Evolutionary conservation across 2,888 invertebrate species (phyloP).

Genomic region (Cataglyphis rosenhaueri): DNA sequence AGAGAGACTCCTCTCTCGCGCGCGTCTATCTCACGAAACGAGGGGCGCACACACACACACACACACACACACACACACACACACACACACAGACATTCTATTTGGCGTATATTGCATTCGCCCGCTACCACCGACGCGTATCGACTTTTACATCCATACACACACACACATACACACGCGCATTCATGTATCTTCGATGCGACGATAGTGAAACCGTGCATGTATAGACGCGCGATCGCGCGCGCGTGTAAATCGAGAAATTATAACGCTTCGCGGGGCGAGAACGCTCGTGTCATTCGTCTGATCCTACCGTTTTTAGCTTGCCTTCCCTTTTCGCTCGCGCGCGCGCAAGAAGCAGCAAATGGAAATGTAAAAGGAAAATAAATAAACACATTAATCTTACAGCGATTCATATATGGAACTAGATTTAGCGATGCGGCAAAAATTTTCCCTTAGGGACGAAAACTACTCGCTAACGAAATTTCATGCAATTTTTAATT

Average conservation of each 20-base stretch:
- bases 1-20: slow-evolving; percentile 14
- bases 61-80: not conserved
- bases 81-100: not conserved
- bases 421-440: not conserved
- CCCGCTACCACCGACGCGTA: slow-evolving; percentile 35
- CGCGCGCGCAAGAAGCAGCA: not conserved
- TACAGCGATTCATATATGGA: not conserved
- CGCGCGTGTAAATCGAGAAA: slow-evolving; percentile 47
- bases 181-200: not conserved
- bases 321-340: not conserved
- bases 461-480: not conserved
- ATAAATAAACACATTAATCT: not conserved
- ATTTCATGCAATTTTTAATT: not conserved
- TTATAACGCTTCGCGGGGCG: slow-evolving; percentile 49
- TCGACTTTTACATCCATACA: slow-evolving; percentile 37
- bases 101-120: slow-evolving; percentile 41
- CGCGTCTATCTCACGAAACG: slow-evolving; percentile 13
- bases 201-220: slow-evolving; percentile 40
- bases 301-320: not conserved
- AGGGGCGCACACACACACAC: not conserved
- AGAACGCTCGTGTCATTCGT: slow-evolving; percentile 40
- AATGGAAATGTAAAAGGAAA: not conserved
- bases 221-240: slow-evolving; percentile 51
- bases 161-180: not conserved
- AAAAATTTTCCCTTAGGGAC: not conserved